A percentile compares a stretch with the other conserved stretches of the same genome.
phyloP scores from a whole-genome alignment of 2,797 vertebrate species.

The Hoplostethus atlanticus region DNA sequence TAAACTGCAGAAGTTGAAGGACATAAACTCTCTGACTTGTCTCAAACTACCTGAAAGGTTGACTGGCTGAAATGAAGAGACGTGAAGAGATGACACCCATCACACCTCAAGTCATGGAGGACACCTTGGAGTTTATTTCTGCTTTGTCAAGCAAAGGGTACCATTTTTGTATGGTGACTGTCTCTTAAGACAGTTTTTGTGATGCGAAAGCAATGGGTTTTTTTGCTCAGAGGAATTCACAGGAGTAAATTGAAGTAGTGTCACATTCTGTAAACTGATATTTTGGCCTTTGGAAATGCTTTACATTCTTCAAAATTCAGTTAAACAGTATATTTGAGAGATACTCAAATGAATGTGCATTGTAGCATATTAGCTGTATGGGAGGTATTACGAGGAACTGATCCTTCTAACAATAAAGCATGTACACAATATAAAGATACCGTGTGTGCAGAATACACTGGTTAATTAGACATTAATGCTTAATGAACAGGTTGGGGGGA shows the following conservation, averaged over 20 bases:
- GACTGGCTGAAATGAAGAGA: slow-evolving; percentile 26
- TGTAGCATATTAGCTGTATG: too few species aligned
- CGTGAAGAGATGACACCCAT: slow-evolving; percentile 25
- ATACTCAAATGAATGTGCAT: too few species aligned
- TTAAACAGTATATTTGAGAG: not conserved
- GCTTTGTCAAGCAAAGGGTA: not conserved
- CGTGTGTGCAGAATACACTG: too few species aligned
- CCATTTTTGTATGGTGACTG: slow-evolving; percentile 6
- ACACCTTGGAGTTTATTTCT: slow-evolving; percentile 9
- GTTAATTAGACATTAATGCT: too few species aligned
- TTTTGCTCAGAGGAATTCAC: not conserved
- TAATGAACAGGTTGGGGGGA: too few species aligned
- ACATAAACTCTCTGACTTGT: not conserved
- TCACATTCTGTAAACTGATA: too few species aligned
- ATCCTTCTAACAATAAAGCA: too few species aligned
- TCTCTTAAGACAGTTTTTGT: not conserved
- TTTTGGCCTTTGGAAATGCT: not conserved
- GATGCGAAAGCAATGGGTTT: not conserved
- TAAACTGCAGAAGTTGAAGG: slow-evolving; percentile 1
- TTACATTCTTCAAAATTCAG: not conserved
- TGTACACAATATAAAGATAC: too few species aligned
- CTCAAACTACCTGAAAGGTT: slow-evolving; percentile 28
- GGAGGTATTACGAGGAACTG: too few species aligned
- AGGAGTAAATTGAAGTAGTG: not conserved
- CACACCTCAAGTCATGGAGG: slow-evolving; percentile 2